These are phyloP conservation scores for Agriopis marginaria DNA, from an alignment of 2,888 invertebrate genomes.

Conservation along the genomic window DNA sequence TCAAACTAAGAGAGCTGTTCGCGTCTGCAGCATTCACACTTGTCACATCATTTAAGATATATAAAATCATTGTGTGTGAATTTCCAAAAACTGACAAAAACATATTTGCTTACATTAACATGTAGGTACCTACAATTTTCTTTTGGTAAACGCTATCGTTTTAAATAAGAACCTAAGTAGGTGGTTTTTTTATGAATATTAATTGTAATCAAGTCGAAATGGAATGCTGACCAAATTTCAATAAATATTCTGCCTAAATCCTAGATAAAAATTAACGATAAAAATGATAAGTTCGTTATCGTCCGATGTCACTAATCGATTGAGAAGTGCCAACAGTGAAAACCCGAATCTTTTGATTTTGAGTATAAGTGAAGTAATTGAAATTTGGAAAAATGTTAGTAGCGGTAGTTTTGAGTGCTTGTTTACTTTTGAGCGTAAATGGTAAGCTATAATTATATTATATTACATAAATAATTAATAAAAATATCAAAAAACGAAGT, in stretches of 20 bases:
- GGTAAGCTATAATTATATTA: constrained; percentile 53
- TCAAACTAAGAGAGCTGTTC: no score
- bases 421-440: constrained; percentile 46
- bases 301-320: constrained; percentile 7
- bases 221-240: constrained; percentile 8
- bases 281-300: constrained; percentile 22
- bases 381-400: constrained; percentile 53
- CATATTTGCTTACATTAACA: no score
- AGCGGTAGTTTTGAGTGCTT: constrained; percentile 52
- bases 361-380: not conserved
- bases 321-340: not conserved
- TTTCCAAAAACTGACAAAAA: no score
- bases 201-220: not conserved
- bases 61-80: no score
- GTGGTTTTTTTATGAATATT: not conserved
- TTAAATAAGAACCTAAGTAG: no score
- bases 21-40: no score
- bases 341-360: not conserved
- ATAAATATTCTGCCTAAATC: constrained; percentile 19
- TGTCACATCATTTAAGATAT: no score
- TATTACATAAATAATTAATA: not conserved
- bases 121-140: no score
- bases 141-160: no score
- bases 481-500: not conserved
- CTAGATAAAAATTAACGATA: constrained; percentile 33